Evolutionary conservation across 2,113 vertebrate species (phyloP).

Genomic region (Hystrix brachyura): DNA sequence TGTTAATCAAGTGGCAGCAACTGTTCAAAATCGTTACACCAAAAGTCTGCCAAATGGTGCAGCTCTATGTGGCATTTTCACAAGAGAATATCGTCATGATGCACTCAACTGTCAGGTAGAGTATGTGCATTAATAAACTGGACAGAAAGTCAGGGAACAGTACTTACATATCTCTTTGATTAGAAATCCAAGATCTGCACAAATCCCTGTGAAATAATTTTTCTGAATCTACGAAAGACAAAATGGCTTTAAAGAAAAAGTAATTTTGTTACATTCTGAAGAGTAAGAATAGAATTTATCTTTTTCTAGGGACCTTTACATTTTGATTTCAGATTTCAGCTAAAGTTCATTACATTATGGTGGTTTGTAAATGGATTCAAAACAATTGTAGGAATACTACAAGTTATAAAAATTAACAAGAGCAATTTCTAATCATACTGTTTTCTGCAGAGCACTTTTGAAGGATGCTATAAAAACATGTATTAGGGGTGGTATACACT

Average conservation of each 20-base stretch:
- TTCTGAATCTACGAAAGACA: slow-evolving; percentile 3
- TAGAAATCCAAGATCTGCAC: not conserved
- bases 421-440: not conserved
- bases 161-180: not conserved
- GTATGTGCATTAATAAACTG: not conserved
- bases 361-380: slow-evolving; percentile 2
- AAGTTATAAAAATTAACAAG: not conserved
- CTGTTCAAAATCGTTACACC: slow-evolving; percentile 78
- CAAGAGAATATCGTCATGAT: slow-evolving; percentile 81
- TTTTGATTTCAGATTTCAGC: slow-evolving; percentile 30
- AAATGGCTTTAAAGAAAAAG: slow-evolving; percentile 38
- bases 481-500: not conserved
- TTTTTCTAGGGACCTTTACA: not conserved
- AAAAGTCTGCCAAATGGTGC: slow-evolving; percentile 82
- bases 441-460: not conserved
- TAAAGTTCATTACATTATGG: not conserved
- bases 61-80: slow-evolving; percentile 84
- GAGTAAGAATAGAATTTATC: not conserved
- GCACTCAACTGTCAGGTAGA: slow-evolving; percentile 86
- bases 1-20: slow-evolving; percentile 87
- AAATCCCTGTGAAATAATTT: not conserved
- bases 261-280: not conserved
- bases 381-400: not conserved
- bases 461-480: not conserved
- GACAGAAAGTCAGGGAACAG: not conserved